Evolutionary conservation across 1,140 invertebrate species (phyloP).

Genomic region (Drosophila sp.): DNA sequence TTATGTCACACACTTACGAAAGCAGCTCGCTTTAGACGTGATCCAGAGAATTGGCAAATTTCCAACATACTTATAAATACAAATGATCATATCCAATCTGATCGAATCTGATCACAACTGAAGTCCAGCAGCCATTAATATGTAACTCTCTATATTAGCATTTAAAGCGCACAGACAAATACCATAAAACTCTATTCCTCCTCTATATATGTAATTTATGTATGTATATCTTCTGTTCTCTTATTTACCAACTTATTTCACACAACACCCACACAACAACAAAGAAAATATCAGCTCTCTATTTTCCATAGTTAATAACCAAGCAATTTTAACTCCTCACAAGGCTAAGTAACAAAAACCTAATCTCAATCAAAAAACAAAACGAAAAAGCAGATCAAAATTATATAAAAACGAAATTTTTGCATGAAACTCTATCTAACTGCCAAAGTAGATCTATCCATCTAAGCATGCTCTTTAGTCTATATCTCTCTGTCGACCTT

Average conservation of each 20-base stretch:
- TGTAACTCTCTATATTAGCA: constrained; percentile 23
- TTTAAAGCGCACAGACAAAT: constrained; percentile 51
- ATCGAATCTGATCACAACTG: constrained; percentile 38
- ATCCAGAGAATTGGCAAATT: constrained; percentile 33
- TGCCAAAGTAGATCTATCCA: constrained; percentile 11
- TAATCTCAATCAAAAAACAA: constrained; percentile 13
- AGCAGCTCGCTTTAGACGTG: constrained; percentile 46
- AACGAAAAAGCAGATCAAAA: constrained; percentile 17
- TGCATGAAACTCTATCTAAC: constrained; percentile 48
- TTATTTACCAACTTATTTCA: neutral
- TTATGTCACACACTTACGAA: constrained; percentile 48
- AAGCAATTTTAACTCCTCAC: constrained; percentile 74
- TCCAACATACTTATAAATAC: constrained; percentile 1
- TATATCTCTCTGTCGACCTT: constrained; percentile 23
- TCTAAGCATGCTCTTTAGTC: constrained; percentile 35
- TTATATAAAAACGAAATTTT: constrained; percentile 46
- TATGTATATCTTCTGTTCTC: constrained; percentile 19
- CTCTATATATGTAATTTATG: constrained; percentile 33
- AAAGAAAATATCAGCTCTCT: constrained; percentile 63
- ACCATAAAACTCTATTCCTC: constrained; percentile 19
- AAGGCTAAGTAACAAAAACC: constrained; percentile 71
- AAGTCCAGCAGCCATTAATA: constrained; percentile 27
- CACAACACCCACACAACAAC: neutral
- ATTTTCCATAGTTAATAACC: constrained; percentile 69
- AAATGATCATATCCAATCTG: neutral